Evolutionary conservation across 2,113 vertebrate species (phyloP).

Genomic region (Phaetusa simplex): DNA sequence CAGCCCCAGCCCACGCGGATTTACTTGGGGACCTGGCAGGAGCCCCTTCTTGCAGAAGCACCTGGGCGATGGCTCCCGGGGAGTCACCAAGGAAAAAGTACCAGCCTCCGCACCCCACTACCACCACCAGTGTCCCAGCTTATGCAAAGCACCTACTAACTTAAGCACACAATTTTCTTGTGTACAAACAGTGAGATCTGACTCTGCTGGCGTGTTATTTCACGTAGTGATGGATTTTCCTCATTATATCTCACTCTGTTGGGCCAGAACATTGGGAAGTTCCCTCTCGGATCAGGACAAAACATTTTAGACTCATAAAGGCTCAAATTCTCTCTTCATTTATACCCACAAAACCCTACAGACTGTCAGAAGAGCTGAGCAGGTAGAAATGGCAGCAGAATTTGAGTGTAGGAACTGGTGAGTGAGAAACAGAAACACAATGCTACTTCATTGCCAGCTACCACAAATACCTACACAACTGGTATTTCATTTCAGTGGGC

Average conservation of each 20-base stretch:
- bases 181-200: not conserved
- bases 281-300: not conserved
- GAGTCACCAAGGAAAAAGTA: not conserved
- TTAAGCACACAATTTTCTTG: not conserved
- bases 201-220: not conserved
- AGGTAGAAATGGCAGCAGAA: constrained; percentile 34
- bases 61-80: fast-evolving
- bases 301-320: not conserved
- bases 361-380: not conserved
- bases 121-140: not conserved
- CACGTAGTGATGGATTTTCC: not conserved
- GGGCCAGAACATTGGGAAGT: not conserved
- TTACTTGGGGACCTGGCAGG: not conserved
- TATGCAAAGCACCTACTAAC: not conserved
- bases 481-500: not conserved
- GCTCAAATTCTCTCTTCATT: constrained; percentile 27
- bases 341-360: not conserved
- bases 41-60: not conserved
- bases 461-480: not conserved
- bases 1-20: not conserved
- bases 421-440: not conserved
- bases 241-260: not conserved
- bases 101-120: not conserved
- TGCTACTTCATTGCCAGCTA: not conserved
- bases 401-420: not conserved